Conservation (phyloP, 23 tunicate species). For the Ascidia mentula region DNA sequence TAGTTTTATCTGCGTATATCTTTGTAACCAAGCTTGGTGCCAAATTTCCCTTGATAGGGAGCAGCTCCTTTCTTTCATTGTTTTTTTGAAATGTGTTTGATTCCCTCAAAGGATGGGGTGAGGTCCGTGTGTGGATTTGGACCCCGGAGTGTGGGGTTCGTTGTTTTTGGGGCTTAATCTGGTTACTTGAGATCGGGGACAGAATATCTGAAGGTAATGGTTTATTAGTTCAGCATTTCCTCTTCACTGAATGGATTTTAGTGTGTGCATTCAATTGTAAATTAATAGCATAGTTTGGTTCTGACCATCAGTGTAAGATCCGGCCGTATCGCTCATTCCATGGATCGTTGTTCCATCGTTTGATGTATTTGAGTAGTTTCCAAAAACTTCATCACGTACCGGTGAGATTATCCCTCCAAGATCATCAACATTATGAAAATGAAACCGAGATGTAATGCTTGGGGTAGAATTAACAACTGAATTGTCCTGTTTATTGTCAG, state of each 20-base stretch:
- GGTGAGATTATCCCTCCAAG: constrained; percentile 39
- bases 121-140: constrained; percentile 40
- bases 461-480: not conserved
- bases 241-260: too few species aligned
- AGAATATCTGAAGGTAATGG: not conserved
- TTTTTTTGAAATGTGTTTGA: constrained; percentile 18
- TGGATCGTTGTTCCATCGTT: not conserved
- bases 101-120: constrained; percentile 62
- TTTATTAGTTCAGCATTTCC: not conserved
- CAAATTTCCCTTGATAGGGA: not conserved
- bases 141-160: constrained; percentile 14
- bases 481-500: not conserved
- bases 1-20: not conserved
- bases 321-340: constrained; percentile 36
- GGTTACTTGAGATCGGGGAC: constrained; percentile 6
- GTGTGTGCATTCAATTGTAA: not conserved
- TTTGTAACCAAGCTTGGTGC: not conserved
- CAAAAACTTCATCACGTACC: constrained; percentile 42
- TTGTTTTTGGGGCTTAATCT: not conserved
- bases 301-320: constrained; percentile 65
- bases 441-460: not conserved
- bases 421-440: constrained; percentile 6
- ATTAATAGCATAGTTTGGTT: not conserved
- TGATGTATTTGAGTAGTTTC: constrained; percentile 8
- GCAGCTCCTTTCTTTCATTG: not conserved